Percentiles rank a stretch among this genome's conserved stretches.
phyloP scores from a whole-genome alignment of 92 coral and sea anemone species.

The Bergia puertoricense region DNA sequence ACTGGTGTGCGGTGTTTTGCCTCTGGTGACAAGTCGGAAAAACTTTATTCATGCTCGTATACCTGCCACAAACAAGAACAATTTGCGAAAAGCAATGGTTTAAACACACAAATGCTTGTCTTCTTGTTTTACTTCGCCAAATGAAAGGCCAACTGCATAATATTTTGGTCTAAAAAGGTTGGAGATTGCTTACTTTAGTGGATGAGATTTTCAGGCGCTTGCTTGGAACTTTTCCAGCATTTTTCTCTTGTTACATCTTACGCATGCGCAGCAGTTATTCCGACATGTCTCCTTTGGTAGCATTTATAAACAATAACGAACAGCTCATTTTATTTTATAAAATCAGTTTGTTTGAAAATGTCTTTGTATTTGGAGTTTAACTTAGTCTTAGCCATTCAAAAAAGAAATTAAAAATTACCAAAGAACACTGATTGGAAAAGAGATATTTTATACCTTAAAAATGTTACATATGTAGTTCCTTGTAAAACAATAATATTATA shows the following conservation, averaged over 20 bases:
- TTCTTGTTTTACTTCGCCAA: too few relatives aligned
- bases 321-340: background rate
- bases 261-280: too few relatives aligned
- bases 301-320: background rate
- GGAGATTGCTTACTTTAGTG: too few relatives aligned
- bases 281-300: background rate
- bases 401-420: conserved; percentile 12
- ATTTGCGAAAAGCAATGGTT: too few relatives aligned
- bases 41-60: too few relatives aligned
- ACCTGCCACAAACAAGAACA: too few relatives aligned
- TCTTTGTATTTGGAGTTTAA: background rate
- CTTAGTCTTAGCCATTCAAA: conserved; percentile 26
- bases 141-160: too few relatives aligned
- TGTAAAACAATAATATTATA: conserved; percentile 5
- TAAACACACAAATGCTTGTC: too few relatives aligned
- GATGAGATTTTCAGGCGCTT: too few relatives aligned
- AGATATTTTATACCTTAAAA: conserved; percentile 33
- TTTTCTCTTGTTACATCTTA: too few relatives aligned
- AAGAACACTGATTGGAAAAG: conserved; percentile 34
- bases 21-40: background rate
- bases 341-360: background rate
- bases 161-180: too few relatives aligned
- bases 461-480: conserved; percentile 16
- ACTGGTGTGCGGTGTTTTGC: background rate
- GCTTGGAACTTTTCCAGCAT: too few relatives aligned